Evolutionary conservation across 2,888 invertebrate genomes (phyloP), one percentile per base, ranked within the genome.

Genomic region (Ichneumoninae sp.): DNA sequence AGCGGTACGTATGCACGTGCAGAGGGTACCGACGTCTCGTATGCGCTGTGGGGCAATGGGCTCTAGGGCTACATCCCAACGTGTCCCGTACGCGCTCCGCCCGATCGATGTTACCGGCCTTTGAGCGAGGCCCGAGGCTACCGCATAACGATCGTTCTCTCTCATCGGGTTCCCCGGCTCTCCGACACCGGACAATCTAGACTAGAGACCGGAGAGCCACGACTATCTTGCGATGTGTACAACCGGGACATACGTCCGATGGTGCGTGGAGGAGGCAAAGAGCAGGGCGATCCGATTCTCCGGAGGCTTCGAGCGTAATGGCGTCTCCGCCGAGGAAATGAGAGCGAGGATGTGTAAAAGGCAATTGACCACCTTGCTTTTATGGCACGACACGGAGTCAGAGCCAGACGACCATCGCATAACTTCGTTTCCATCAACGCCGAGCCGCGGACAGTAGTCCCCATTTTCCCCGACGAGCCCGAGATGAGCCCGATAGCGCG

Each of bases 271-370:
- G 44, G 44, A 16, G 44, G 44, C 13, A 1, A 1, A 47, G 44
- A 47, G 13, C 44, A 22, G 50, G n/a, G 66, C 66, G 47, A 36
- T 80, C 85, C 89, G 90, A 91, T 92, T 91, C 90, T 89, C 89
- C 89, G 88, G 90, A 91, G 89, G 71, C 79, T 82, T 66, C 36
- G 30, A 71, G 50, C 77, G 89, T 90, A 92, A 91, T 91, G 89
- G 90, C 89, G 89, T 80, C 88, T 87, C 84, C 71, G 82, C 87
- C 84, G 85, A 87, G 89, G 75, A 89, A 92, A 92, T 89, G 91
- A 90, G 92, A 91, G 90, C 91, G 91, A 92, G 91, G 91, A 92
- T 92, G 92, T 92, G 91, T 91, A 92, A 92, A 92, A 92, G 92
- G 92, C 92, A 91, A 92, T 92, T 91, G 92, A 87, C 89, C 90